Evolutionary conservation across 2,113 vertebrate genomes (phyloP).

Genomic region (Notechis scutatus): DNA sequence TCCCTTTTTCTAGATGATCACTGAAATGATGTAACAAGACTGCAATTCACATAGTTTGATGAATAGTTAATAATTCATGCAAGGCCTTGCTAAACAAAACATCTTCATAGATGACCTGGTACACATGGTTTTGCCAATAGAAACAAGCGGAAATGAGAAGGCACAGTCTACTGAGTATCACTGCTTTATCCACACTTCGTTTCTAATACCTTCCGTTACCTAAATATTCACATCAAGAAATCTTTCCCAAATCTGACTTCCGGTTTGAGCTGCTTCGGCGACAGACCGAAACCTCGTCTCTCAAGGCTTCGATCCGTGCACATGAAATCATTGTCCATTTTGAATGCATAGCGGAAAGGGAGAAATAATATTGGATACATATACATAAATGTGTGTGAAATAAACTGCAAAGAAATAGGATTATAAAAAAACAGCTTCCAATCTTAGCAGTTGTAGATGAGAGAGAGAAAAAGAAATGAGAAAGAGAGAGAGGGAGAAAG

Average conservation of each 20-base stretch:
- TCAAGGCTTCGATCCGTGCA: no score
- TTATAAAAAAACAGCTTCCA: no score
- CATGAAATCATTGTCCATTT: no score
- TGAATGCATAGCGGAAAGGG: no score
- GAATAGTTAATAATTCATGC: constrained; percentile 7
- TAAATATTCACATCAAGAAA: background rate
- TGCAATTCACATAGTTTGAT: constrained; percentile 33
- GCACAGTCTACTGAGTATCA: background rate
- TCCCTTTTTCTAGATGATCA: background rate
- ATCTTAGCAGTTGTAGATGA: no score
- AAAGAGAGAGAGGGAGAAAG: no score
- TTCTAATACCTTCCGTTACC: background rate
- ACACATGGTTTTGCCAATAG: background rate
- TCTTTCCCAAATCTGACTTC: background rate
- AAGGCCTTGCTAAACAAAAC: background rate
- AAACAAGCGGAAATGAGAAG: background rate
- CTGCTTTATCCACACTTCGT: background rate
- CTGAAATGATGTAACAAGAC: background rate
- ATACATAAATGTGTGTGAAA: no score
- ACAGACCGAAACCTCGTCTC: no score
- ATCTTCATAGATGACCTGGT: constrained; percentile 3
- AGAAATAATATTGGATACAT: no score
- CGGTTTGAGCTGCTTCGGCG: no score
- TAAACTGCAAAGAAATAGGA: no score
- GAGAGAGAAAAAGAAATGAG: no score